These are phyloP conservation scores for Drosophila pallidifrons DNA, from an alignment of 1,140 invertebrate species.

Conservation along the genomic window DNA sequence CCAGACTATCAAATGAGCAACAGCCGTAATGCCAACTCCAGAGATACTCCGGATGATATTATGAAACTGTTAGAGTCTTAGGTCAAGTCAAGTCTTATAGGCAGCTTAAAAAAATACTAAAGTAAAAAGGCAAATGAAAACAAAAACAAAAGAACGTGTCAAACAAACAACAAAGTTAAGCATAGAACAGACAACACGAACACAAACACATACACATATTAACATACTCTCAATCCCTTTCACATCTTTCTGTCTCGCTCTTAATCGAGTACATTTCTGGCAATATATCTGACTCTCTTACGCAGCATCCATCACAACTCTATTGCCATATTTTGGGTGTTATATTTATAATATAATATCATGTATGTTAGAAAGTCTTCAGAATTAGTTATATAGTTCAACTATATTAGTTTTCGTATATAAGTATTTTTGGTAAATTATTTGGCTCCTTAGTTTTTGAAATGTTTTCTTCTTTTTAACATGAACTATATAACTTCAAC, in stretches of 20 bases:
- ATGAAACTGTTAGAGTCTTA: slow-evolving; percentile 63
- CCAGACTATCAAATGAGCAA: slow-evolving; percentile 51
- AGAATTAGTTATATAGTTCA: too few species aligned
- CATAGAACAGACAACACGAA: not conserved
- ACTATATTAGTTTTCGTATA: too few species aligned
- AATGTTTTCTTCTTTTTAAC: not conserved
- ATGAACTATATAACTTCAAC: not conserved
- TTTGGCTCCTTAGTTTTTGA: not conserved
- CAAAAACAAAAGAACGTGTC: not conserved
- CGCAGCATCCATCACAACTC: not conserved
- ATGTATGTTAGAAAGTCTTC: too few species aligned
- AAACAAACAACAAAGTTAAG: not conserved
- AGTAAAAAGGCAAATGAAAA: not conserved
- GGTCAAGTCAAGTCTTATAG: not conserved
- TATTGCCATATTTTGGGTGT: too few species aligned
- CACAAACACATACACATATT: not conserved
- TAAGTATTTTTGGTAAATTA: too few species aligned
- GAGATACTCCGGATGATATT: slow-evolving; percentile 59
- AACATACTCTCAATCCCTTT: too few species aligned
- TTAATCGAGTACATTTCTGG: not conserved
- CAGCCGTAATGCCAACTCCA: slow-evolving; percentile 46
- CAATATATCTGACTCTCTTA: not conserved
- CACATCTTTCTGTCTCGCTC: not conserved
- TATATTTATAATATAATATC: too few species aligned
- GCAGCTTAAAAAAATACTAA: not conserved